A percentile compares a stretch with the other conserved stretches of the same genome.
Conservation (phyloP, 1,140 invertebrate genomes). For the Orchesella cincta region DNA sequence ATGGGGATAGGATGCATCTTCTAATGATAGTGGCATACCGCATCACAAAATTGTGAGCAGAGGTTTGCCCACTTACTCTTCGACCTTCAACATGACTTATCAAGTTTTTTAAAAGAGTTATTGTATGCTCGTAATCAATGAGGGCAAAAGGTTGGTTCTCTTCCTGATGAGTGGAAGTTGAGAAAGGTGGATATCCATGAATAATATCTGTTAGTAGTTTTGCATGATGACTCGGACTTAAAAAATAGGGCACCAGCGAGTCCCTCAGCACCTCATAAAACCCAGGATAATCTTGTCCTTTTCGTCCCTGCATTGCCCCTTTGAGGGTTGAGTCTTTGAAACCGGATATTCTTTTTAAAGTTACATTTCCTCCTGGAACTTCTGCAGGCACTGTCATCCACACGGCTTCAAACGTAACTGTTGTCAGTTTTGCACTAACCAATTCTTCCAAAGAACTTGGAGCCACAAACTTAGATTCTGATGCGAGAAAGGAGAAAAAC, state of each 20-base stretch:
- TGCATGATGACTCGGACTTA: too few relatives aligned
- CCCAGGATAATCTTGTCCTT: too few relatives aligned
- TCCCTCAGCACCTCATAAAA: too few relatives aligned
- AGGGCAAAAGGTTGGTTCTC: background rate
- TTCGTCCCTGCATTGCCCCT: too few relatives aligned
- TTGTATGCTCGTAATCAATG: background rate
- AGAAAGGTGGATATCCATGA: background rate
- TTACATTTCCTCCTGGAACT: too few relatives aligned
- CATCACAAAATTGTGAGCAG: background rate
- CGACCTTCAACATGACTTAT: background rate
- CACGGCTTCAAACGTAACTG: too few relatives aligned
- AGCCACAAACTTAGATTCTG: background rate
- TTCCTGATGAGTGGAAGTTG: too few relatives aligned
- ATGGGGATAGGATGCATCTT: background rate
- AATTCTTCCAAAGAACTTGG: background rate
- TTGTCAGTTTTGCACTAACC: too few relatives aligned
- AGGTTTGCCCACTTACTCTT: background rate
- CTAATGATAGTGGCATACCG: background rate
- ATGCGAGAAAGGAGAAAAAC: constrained; percentile 16
- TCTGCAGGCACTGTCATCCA: too few relatives aligned
- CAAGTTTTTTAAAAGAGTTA: background rate
- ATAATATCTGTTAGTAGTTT: background rate
- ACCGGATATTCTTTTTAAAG: too few relatives aligned
- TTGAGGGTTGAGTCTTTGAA: too few relatives aligned
- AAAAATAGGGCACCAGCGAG: too few relatives aligned